Conservation (phyloP, 2,888 invertebrate genomes). For the Pherbina coryleti region DNA sequence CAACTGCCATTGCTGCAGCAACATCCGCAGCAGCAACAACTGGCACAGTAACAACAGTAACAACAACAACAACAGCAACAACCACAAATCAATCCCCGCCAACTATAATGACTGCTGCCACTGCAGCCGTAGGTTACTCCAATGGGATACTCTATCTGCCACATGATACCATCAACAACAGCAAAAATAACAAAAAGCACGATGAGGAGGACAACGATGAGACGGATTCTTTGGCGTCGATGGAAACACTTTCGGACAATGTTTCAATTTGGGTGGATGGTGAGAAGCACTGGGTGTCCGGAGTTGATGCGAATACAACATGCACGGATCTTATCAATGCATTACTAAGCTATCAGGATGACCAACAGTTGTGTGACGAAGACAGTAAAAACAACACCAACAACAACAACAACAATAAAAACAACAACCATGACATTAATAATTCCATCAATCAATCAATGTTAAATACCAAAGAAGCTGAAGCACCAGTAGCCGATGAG, state of each 20-base stretch:
- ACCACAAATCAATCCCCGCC: constrained; percentile 43
- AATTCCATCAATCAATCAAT: constrained; percentile 50
- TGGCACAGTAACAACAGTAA: constrained; percentile 32
- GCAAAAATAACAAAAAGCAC: constrained; percentile 4
- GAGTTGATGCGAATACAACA: constrained; percentile 81
- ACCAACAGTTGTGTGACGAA: constrained; percentile 36
- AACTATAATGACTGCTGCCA: constrained; percentile 34
- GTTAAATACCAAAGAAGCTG: constrained; percentile 54
- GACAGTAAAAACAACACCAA: constrained; percentile 32
- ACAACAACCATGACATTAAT: constrained; percentile 35
- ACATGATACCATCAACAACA: constrained; percentile 30
- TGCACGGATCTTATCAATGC: constrained; percentile 84
- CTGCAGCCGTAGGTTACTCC: constrained; percentile 36
- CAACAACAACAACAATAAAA: constrained; percentile 13
- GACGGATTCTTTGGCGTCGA: constrained; percentile 56
- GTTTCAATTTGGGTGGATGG: constrained; percentile 83
- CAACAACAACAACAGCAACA: constrained; percentile 24
- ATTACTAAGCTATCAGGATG: constrained; percentile 73
- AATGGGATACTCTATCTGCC: constrained; percentile 42
- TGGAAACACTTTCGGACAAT: constrained; percentile 71
- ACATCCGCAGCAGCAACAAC: constrained; percentile 21
- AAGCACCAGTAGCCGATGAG: constrained; percentile 73
- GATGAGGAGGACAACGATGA: constrained; percentile 42
- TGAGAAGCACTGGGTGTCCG: constrained; percentile 84
- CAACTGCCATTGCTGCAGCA: constrained; percentile 24